Conservation (phyloP, 2,888 invertebrate genomes). For the Melanophora roralis region DNA sequence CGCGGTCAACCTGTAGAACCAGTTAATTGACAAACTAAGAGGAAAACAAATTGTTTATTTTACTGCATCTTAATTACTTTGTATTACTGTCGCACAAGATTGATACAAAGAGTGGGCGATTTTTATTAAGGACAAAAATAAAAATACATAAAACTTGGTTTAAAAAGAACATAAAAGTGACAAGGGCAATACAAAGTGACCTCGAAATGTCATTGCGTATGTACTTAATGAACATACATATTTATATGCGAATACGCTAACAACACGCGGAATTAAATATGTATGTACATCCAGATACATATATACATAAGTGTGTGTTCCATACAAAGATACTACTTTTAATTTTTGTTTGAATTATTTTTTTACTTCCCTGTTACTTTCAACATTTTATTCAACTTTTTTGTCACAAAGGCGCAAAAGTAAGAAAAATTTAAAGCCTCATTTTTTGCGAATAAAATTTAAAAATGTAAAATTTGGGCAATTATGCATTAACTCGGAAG, state of each 20-base stretch:
- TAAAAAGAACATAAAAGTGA: not conserved
- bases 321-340: too few species aligned
- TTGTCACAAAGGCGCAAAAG: too few species aligned
- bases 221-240: too few species aligned
- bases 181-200: conserved; percentile 58
- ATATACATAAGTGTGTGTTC: too few species aligned
- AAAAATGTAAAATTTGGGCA: too few species aligned
- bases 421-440: too few species aligned
- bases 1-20: conserved; percentile 50
- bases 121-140: not conserved
- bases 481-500: too few species aligned
- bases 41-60: not conserved
- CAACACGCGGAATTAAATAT: not conserved
- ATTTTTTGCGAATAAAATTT: too few species aligned
- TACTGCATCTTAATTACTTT: conserved; percentile 10
- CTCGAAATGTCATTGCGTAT: conserved; percentile 23
- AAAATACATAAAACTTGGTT: not conserved
- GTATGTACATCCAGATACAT: not conserved
- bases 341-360: not conserved
- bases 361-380: too few species aligned
- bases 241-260: not conserved
- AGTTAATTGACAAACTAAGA: conserved; percentile 14
- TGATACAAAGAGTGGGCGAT: conserved; percentile 25
- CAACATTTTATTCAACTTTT: too few species aligned
- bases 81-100: not conserved